phyloP scores from a whole-genome alignment of 37 sponge, comb jelly and placozoan species.

The Theonella swinhoei region DNA sequence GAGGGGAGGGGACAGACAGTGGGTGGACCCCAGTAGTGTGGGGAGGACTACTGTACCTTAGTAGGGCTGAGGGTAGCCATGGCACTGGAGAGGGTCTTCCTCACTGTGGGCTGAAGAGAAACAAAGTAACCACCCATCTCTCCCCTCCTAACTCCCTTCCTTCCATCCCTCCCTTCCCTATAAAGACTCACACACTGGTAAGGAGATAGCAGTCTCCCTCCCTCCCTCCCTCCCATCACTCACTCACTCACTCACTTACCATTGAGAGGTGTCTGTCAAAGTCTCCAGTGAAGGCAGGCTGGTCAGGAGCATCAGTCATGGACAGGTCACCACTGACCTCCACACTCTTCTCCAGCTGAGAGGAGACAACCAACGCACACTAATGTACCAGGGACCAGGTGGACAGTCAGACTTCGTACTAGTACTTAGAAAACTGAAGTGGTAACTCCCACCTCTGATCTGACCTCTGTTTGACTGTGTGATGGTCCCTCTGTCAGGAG shows the following conservation, averaged over 20 bases:
- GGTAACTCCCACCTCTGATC: too few species aligned
- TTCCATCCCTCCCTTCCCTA: not conserved
- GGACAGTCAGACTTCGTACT: too few species aligned
- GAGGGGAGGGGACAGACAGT: not conserved
- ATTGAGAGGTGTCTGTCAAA: slow-evolving; percentile 24
- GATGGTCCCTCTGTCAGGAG: too few species aligned
- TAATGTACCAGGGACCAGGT: too few species aligned
- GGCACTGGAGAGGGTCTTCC: not conserved
- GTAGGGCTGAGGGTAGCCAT: not conserved
- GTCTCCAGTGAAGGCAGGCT: not conserved
- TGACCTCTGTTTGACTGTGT: too few species aligned
- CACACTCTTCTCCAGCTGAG: too few species aligned
- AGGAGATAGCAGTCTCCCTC: too few species aligned
- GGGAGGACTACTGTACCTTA: too few species aligned
- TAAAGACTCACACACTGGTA: not conserved
- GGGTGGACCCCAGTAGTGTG: not conserved
- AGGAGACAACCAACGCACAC: too few species aligned
- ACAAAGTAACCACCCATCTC: not conserved
- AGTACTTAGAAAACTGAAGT: too few species aligned
- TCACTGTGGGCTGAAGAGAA: not conserved
- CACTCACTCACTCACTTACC: not conserved
- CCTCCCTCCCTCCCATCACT: not conserved
- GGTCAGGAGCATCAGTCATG: not conserved
- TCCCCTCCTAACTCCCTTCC: not conserved
- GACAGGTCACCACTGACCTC: slow-evolving; percentile 17